phyloP scores from a whole-genome alignment of 2,113 vertebrate genomes.

The Cynopterus brachyotis region DNA sequence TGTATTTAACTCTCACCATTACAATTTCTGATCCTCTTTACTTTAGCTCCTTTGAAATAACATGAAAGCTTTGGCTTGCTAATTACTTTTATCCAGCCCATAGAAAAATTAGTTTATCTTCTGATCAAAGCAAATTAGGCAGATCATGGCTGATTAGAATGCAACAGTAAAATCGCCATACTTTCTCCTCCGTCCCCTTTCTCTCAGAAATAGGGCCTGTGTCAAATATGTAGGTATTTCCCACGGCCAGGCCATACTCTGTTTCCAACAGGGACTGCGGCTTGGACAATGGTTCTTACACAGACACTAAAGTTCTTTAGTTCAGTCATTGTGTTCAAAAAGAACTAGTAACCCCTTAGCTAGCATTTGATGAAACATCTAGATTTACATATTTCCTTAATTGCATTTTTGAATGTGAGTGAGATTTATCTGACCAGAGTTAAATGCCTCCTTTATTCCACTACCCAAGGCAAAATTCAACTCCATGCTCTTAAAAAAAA shows the following conservation, averaged over 20 bases:
- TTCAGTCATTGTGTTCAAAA: conserved; percentile 87
- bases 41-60: conserved; percentile 84
- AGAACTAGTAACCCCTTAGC: conserved; percentile 86
- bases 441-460: conserved; percentile 86
- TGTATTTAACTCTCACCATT: conserved; percentile 79
- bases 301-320: conserved; percentile 89
- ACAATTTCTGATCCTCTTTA: conserved; percentile 83
- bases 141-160: conserved; percentile 89
- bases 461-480: conserved; percentile 78
- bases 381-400: conserved; percentile 91
- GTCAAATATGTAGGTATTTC: conserved; percentile 92
- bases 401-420: conserved; percentile 86
- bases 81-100: conserved; percentile 86
- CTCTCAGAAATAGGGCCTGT: conserved; percentile 87
- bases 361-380: conserved; percentile 89
- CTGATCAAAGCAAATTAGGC: conserved; percentile 91
- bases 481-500: conserved; percentile 65
- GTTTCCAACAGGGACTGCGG: conserved; percentile 84
- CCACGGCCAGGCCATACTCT: conserved; percentile 88
- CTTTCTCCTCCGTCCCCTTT: conserved; percentile 86
- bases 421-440: conserved; percentile 86
- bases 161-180: conserved; percentile 90
- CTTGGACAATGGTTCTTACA: conserved; percentile 90
- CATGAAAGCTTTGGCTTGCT: conserved; percentile 87
- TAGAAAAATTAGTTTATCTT: conserved; percentile 91